Evolutionary conservation across 2,888 invertebrate species (phyloP), one percentile per base, ranked within the genome.

Genomic region (Pyrrhosoma nymphula): DNA sequence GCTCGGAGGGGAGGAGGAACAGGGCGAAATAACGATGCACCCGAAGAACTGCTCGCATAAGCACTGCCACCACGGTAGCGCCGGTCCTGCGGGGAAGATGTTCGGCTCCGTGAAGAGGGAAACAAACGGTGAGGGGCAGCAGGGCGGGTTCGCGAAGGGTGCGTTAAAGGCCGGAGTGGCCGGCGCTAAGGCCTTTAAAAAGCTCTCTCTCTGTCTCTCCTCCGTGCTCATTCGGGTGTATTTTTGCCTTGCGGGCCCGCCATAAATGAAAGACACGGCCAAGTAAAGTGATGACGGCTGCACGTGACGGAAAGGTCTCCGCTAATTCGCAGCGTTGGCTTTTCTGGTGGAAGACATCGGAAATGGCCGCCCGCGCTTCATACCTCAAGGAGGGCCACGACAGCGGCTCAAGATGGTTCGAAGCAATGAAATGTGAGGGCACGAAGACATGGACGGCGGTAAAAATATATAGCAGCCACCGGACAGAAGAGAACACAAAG

Each of bases 11-110:
- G 4, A 56, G 23, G 18, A 56, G 90, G 56, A 90, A 63, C 91
- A 91, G n/a, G 47, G 93, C 69, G 75, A 93, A 93, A 93, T 93
- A 93, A 93, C 69, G 93, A 93, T 93, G 93, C 93, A 47, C 47
- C 93, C 93, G 47, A 55, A 14, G 93, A 47, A 56, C 69, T 75
- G 47, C 69, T 93, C n/a, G 82, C 10, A 69, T 30, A 82, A 82
- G 82, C 35, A 82, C 82, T 82, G 82, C 82, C 82, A 75, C 82
- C 82, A 75, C 8, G 75, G n/a, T 47, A 23, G 16, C 47, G 3
- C 26, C 26, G 89, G 56, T 47, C 35, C 26, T 56, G 16, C n/a
- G 47, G 23, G 16, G 56, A 39, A 89, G 56, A 89, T 26, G 89
- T 6, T 26, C 26, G n/a, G 55, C n/a, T 2, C 39, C 39, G n/a